A percentile compares a stretch with the other conserved stretches of the same genome.
phyloP scores from a whole-genome alignment of 2,888 invertebrate genomes.

The Heteropelma amictum region DNA sequence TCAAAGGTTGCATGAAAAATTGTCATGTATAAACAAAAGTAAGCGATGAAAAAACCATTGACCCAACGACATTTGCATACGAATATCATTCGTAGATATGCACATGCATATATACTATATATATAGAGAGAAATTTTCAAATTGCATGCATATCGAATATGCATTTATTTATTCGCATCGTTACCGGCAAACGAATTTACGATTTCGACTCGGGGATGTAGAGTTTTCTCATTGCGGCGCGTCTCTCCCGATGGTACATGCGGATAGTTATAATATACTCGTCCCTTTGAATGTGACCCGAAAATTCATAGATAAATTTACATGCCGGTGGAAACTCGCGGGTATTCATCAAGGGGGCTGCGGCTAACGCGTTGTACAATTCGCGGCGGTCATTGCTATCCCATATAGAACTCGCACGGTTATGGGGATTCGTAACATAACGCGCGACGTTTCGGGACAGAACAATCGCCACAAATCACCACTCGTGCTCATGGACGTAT shows the following conservation, averaged over 20 bases:
- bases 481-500: slow-evolving; percentile 38
- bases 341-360: slow-evolving; percentile 46
- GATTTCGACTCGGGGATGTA: slow-evolving; percentile 25
- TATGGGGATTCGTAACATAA: slow-evolving; percentile 40
- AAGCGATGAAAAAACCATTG: too few relatives aligned
- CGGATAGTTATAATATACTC: slow-evolving; percentile 24
- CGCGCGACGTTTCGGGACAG: slow-evolving; percentile 58
- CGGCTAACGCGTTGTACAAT: slow-evolving; percentile 27
- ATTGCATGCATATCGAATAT: slow-evolving; percentile 32
- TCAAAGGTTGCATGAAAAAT: too few relatives aligned
- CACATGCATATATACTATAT: neutral
- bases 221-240: slow-evolving; percentile 21
- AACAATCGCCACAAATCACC: slow-evolving; percentile 68
- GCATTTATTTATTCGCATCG: slow-evolving; percentile 49
- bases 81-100: neutral
- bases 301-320: neutral
- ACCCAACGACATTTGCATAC: neutral
- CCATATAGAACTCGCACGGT: slow-evolving; percentile 34
- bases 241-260: slow-evolving; percentile 19
- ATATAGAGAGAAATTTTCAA: neutral
- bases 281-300: slow-evolving; percentile 1
- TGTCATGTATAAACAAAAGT: too few relatives aligned
- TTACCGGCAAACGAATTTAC: slow-evolving; percentile 52
- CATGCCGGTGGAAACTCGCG: neutral
- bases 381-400: slow-evolving; percentile 30